Conservation (phyloP, 2,113 vertebrate species). For the Pterocles orientalis region DNA sequence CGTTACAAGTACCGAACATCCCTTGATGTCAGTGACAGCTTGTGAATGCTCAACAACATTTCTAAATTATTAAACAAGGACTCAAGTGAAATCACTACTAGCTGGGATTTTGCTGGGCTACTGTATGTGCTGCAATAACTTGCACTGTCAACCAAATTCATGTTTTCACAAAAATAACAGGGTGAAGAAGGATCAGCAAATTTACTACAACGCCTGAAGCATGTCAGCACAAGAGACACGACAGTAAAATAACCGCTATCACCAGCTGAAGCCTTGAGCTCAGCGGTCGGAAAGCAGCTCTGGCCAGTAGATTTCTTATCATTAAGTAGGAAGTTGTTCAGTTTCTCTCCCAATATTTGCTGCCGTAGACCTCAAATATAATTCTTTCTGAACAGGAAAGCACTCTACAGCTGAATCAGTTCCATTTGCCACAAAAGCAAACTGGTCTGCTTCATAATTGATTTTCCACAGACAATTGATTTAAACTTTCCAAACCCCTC, state of each 20-base stretch:
- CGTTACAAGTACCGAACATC: background rate
- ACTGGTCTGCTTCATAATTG: conserved; percentile 41
- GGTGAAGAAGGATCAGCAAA: background rate
- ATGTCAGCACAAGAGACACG: background rate
- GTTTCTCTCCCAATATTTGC: conserved; percentile 29
- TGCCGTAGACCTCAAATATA: background rate
- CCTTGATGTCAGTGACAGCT: background rate
- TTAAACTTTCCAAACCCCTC: conserved; percentile 60
- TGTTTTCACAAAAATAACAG: background rate
- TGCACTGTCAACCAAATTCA: background rate
- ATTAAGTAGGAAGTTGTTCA: background rate
- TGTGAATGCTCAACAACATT: background rate
- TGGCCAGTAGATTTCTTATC: background rate
- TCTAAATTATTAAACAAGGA: background rate
- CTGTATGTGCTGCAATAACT: background rate
- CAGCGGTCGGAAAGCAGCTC: background rate
- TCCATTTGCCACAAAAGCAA: conserved; percentile 3
- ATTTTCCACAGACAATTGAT: conserved; percentile 66
- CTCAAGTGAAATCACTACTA: background rate
- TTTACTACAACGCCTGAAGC: background rate
- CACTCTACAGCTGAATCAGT: background rate
- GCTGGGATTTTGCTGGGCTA: background rate
- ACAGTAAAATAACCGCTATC: background rate
- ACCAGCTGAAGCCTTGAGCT: background rate
- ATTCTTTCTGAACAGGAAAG: background rate